These are phyloP conservation scores for Campylomormyrus tamandua DNA, from an alignment of 2,113 vertebrate species.

Conservation along the genomic window DNA sequence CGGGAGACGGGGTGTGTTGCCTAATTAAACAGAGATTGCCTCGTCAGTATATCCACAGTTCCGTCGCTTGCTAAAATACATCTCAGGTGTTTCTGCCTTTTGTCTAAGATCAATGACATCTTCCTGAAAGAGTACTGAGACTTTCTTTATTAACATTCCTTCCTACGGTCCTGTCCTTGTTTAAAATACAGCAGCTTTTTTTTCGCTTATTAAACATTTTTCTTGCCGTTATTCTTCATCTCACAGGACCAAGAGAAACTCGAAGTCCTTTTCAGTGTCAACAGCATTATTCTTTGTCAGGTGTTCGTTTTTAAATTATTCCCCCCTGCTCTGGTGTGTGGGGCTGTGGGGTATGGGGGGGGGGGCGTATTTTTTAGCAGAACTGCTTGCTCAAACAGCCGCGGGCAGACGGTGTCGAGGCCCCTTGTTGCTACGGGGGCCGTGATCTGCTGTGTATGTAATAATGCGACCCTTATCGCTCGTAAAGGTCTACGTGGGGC, in stretches of 20 bases:
- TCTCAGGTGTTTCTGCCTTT: neutral
- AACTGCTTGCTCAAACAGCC: neutral
- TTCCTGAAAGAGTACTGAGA: neutral
- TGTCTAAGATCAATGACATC: constrained; percentile 21
- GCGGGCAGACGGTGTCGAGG: neutral
- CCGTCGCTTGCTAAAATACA: neutral
- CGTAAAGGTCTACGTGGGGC: neutral
- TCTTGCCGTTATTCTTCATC: neutral
- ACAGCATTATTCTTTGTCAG: constrained; percentile 18
- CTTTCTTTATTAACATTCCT: neutral
- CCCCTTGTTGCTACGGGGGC: neutral
- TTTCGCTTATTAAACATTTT: constrained; percentile 12
- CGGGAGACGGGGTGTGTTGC: constrained; percentile 9
- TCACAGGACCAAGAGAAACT: constrained; percentile 2
- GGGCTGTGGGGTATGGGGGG: neutral
- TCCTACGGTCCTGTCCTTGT: neutral
- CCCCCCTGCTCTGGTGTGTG: neutral
- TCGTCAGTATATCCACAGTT: neutral
- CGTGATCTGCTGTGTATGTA: neutral
- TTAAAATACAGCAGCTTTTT: constrained; percentile 20
- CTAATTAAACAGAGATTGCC: constrained; percentile 16
- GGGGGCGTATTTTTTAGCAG: neutral
- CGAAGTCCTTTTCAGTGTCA: constrained; percentile 16
- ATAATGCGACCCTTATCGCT: neutral
- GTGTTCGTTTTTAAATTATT: neutral